These are phyloP conservation scores for Eugnorisma glareosa DNA, from an alignment of 2,888 invertebrate genomes.

Conservation along the genomic window DNA sequence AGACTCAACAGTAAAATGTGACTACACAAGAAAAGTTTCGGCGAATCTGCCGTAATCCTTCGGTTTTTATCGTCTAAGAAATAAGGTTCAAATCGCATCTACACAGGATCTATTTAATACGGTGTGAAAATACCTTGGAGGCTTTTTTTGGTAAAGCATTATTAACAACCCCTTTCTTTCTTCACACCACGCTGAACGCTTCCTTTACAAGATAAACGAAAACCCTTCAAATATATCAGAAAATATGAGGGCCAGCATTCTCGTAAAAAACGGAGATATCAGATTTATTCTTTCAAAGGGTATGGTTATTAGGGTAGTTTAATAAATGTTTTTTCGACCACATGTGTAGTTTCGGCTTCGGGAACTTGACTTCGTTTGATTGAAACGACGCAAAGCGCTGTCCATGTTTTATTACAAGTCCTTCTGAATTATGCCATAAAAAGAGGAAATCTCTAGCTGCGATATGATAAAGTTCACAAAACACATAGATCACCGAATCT, in stretches of 20 bases:
- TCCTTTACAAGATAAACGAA: slow-evolving; percentile 47
- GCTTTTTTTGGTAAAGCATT: slow-evolving; percentile 24
- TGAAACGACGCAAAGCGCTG: background rate
- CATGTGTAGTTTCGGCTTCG: slow-evolving; percentile 28
- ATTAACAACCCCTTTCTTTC: slow-evolving; percentile 37
- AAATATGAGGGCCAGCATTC: slow-evolving; percentile 41
- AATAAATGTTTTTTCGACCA: slow-evolving; percentile 36
- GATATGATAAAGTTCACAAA: background rate
- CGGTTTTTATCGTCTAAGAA: slow-evolving; percentile 3
- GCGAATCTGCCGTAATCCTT: background rate
- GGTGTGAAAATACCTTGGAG: slow-evolving; percentile 23
- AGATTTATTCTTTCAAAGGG: slow-evolving; percentile 57
- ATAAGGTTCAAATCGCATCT: slow-evolving; percentile 15
- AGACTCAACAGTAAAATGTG: background rate
- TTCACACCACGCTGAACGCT: slow-evolving; percentile 28
- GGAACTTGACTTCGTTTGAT: background rate
- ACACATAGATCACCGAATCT: background rate
- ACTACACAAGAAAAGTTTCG: background rate
- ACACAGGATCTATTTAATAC: slow-evolving; percentile 18
- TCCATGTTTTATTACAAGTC: background rate
- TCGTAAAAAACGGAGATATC: slow-evolving; percentile 45
- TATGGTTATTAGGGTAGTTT: slow-evolving; percentile 36
- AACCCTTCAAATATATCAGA: slow-evolving; percentile 39
- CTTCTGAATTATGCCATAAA: background rate
- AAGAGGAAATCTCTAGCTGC: too few species aligned